Percentiles rank a stretch among this genome's conserved stretches.
These are phyloP conservation scores for Liopterus haemorrhoidalis DNA, from an alignment of 2,888 invertebrate genomes.

Conservation along the genomic window DNA sequence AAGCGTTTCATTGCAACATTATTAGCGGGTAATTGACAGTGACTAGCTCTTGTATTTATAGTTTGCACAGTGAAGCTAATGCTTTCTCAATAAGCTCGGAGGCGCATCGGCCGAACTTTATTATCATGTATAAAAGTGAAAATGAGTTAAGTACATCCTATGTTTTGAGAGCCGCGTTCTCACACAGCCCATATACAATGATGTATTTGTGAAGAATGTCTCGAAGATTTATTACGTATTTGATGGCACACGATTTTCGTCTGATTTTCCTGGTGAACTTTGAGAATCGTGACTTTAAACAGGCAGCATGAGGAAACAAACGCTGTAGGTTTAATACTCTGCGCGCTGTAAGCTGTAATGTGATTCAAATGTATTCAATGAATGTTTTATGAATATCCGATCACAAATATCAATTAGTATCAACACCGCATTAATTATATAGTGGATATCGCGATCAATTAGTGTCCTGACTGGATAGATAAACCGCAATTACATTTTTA, in stretches of 20 bases:
- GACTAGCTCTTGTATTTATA: too few relatives aligned
- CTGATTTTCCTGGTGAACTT: slow-evolving; percentile 17
- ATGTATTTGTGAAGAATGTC: slow-evolving; percentile 12
- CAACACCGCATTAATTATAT: slow-evolving; percentile 22
- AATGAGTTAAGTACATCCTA: too few relatives aligned
- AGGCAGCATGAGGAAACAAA: background rate
- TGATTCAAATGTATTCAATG: slow-evolving; percentile 22
- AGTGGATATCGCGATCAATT: slow-evolving; percentile 20
- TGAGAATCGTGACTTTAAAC: slow-evolving; percentile 15
- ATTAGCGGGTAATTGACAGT: too few relatives aligned
- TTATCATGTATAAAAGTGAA: too few relatives aligned
- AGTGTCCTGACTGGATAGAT: slow-evolving; percentile 14
- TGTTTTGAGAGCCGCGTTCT: too few relatives aligned
- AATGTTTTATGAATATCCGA: slow-evolving; percentile 24
- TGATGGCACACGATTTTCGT: slow-evolving; percentile 9
- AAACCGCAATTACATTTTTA: slow-evolving; percentile 19
- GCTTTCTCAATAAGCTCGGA: too few relatives aligned
- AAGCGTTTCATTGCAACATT: too few relatives aligned
- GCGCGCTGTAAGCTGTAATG: slow-evolving; percentile 9
- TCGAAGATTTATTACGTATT: slow-evolving; percentile 16
- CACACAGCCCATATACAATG: too few relatives aligned
- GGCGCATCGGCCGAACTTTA: too few relatives aligned
- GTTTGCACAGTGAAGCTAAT: too few relatives aligned
- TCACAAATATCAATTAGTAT: slow-evolving; percentile 23
- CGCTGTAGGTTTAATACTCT: background rate